Conservation (phyloP, 2,113 vertebrate genomes). For the Oreocharis arfaki region DNA sequence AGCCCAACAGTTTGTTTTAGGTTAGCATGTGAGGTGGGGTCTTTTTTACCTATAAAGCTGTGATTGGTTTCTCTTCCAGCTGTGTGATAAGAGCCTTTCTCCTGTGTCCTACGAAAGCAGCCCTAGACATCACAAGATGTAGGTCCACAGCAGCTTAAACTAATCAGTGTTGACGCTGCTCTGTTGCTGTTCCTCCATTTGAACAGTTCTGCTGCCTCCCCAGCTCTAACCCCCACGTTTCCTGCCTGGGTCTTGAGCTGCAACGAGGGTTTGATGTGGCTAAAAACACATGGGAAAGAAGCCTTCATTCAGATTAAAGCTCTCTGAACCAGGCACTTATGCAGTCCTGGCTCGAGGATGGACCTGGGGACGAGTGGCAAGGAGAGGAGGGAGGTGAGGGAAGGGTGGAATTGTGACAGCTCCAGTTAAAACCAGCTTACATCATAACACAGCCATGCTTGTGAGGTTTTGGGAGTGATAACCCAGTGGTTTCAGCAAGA, state of each 20-base stretch:
- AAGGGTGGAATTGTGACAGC: neutral
- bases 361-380: neutral
- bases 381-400: neutral
- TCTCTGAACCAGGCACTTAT: neutral
- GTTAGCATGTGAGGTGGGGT: neutral
- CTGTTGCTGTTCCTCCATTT: neutral
- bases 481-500: neutral
- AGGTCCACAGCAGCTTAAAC: neutral
- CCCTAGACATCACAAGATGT: neutral
- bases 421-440: neutral
- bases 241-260: neutral
- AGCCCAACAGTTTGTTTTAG: neutral
- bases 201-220: neutral
- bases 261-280: accelerated
- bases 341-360: neutral
- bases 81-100: neutral
- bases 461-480: neutral
- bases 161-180: accelerated
- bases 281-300: neutral
- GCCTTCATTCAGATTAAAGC: neutral
- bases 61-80: neutral
- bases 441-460: neutral
- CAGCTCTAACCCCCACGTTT: neutral
- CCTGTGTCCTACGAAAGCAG: neutral
- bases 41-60: neutral